These are phyloP conservation scores for Armadillidium nasatum DNA, from an alignment of 1,140 invertebrate genomes.

Conservation along the genomic window DNA sequence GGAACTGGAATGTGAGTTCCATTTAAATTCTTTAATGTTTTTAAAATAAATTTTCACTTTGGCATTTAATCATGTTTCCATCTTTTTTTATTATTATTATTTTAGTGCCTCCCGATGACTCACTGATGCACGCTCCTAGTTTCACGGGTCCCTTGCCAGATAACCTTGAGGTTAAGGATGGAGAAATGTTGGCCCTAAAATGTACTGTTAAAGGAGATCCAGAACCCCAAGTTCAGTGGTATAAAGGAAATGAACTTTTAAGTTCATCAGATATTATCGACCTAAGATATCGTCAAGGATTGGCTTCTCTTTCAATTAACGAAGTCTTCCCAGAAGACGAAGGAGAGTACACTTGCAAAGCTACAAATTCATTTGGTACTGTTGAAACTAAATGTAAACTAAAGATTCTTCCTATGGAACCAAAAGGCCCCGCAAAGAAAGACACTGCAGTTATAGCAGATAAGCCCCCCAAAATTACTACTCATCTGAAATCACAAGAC, in stretches of 20 bases:
- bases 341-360: slow-evolving; percentile 79
- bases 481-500: slow-evolving; percentile 70
- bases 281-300: slow-evolving; percentile 82
- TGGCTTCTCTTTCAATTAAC: slow-evolving; percentile 76
- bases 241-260: slow-evolving; percentile 68
- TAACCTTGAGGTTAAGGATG: slow-evolving; percentile 69
- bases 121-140: slow-evolving; percentile 74
- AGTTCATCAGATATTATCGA: slow-evolving; percentile 78
- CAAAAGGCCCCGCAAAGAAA: slow-evolving; percentile 29
- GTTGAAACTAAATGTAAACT: slow-evolving; percentile 76
- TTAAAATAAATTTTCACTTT: not conserved
- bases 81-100: slow-evolving; percentile 29
- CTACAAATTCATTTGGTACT: slow-evolving; percentile 80
- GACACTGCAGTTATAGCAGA: slow-evolving; percentile 31
- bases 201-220: slow-evolving; percentile 81
- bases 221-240: slow-evolving; percentile 83
- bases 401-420: slow-evolving; percentile 58
- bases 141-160: slow-evolving; percentile 66
- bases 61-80: not conserved
- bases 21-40: not conserved
- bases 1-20: slow-evolving; percentile 62
- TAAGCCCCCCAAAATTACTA: slow-evolving; percentile 47
- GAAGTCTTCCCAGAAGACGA: slow-evolving; percentile 93
- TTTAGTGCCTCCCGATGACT: slow-evolving; percentile 74
- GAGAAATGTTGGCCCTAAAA: slow-evolving; percentile 68